These are phyloP conservation scores for Scaptodrosophila lebanonensis DNA, from an alignment of 1,140 invertebrate species.

Conservation along the genomic window DNA sequence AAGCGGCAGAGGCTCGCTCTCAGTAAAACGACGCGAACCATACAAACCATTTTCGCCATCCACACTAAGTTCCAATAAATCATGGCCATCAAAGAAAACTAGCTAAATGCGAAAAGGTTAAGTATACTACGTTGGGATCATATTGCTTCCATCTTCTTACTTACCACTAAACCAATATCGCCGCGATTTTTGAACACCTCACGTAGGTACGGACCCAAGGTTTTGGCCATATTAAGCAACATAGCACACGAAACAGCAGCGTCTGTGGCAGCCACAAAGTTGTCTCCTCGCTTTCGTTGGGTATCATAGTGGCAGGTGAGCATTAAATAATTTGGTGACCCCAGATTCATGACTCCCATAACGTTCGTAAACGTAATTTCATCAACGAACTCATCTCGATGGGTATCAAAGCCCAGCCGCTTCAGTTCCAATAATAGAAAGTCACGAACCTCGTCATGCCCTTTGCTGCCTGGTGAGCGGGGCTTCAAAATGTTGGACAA, in stretches of 20 bases:
- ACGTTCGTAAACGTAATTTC: constrained; percentile 13
- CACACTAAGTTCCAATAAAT: neutral
- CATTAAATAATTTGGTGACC: constrained; percentile 9
- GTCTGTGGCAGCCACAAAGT: constrained; percentile 25
- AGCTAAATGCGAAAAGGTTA: constrained; percentile 5
- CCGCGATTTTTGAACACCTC: neutral
- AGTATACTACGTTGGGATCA: neutral
- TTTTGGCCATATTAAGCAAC: constrained; percentile 26
- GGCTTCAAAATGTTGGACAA: constrained; percentile 84
- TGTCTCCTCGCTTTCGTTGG: neutral
- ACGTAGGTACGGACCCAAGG: constrained; percentile 2
- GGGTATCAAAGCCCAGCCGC: constrained; percentile 9
- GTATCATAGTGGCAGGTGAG: constrained; percentile 42
- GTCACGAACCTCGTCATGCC: constrained; percentile 83
- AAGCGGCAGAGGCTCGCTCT: neutral
- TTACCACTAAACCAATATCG: constrained; percentile 30
- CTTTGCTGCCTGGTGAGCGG: constrained; percentile 84
- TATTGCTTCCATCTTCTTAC: no score
- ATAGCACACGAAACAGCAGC: constrained; percentile 41
- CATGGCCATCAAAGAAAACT: constrained; percentile 40
- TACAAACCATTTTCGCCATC: neutral
- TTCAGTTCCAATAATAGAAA: constrained; percentile 78
- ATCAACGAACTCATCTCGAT: constrained; percentile 3
- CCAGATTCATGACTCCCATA: constrained; percentile 17
- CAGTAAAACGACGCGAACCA: constrained; percentile 22